Evolutionary conservation across 2,888 invertebrate genomes (phyloP).

Genomic region (Myopa testacea): DNA sequence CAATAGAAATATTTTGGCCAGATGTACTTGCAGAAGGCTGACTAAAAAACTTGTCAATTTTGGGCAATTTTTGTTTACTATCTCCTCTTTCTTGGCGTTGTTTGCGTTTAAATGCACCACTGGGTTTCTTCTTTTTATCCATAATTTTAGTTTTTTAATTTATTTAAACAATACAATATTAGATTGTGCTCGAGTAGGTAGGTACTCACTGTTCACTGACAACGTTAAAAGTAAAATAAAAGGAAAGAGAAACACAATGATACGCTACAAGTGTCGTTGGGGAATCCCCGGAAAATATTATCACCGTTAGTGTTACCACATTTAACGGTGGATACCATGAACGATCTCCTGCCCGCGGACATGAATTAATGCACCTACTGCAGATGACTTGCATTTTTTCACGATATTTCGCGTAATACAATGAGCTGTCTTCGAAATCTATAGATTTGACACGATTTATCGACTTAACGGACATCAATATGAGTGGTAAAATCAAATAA

Average conservation of each 20-base stretch:
- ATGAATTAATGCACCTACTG: slow-evolving; percentile 24
- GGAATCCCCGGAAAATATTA: not conserved
- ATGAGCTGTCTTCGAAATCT: slow-evolving; percentile 28
- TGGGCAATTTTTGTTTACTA: slow-evolving; percentile 1
- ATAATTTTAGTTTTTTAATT: slow-evolving; percentile 31
- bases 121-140: slow-evolving; percentile 31
- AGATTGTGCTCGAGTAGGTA: slow-evolving; percentile 32
- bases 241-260: slow-evolving; percentile 26
- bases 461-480: slow-evolving; percentile 33
- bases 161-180: slow-evolving; percentile 34
- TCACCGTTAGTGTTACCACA: not conserved
- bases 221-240: slow-evolving; percentile 19
- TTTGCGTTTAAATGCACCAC: slow-evolving; percentile 34
- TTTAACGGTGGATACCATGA: not conserved
- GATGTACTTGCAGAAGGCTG: too few relatives aligned
- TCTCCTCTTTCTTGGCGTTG: slow-evolving; percentile 29
- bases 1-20: not conserved
- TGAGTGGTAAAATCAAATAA: slow-evolving; percentile 8
- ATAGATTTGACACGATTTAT: slow-evolving; percentile 36
- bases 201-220: slow-evolving; percentile 28
- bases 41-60: not conserved
- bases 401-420: slow-evolving; percentile 31
- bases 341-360: slow-evolving; percentile 14
- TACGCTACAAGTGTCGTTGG: slow-evolving; percentile 6
- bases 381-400: slow-evolving; percentile 31